phyloP scores from a whole-genome alignment of 2,797 vertebrate species.

The Coracias cyanogaster region DNA sequence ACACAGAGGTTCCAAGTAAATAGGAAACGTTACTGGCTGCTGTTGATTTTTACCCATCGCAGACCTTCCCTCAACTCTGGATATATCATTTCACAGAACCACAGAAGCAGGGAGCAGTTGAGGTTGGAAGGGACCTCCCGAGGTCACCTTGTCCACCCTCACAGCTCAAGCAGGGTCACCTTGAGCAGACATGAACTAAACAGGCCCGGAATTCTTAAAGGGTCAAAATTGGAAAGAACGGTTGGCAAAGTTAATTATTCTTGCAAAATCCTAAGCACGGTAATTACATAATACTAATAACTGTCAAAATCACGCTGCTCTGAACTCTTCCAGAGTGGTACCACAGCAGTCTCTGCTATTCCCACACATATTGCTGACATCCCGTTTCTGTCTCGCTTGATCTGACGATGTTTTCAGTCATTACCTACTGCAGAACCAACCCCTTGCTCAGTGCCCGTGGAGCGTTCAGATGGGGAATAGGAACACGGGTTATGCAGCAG shows the following conservation, averaged over 20 bases:
- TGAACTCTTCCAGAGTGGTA: background rate
- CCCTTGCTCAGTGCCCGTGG: background rate
- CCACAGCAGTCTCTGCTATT: background rate
- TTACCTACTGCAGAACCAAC: background rate
- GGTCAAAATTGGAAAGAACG: background rate
- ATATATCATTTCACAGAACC: background rate
- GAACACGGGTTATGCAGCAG: background rate
- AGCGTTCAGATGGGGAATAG: background rate
- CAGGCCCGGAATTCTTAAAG: background rate
- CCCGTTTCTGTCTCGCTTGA: background rate
- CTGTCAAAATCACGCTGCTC: background rate
- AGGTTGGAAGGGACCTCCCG: background rate
- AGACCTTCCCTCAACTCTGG: background rate
- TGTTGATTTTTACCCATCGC: background rate
- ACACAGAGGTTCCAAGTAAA: background rate
- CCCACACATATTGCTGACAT: background rate
- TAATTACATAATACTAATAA: background rate
- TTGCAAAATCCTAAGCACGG: slow-evolving; percentile 6
- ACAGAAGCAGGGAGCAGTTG: background rate
- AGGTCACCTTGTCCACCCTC: background rate
- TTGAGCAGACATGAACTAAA: background rate
- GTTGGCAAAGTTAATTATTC: background rate
- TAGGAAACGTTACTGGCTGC: background rate
- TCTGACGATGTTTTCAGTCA: background rate
- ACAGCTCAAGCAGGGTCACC: background rate